Conservation (phyloP, 30 jellyfish, hydroid and myxozoan genomes). For the Morbakka virulenta region DNA sequence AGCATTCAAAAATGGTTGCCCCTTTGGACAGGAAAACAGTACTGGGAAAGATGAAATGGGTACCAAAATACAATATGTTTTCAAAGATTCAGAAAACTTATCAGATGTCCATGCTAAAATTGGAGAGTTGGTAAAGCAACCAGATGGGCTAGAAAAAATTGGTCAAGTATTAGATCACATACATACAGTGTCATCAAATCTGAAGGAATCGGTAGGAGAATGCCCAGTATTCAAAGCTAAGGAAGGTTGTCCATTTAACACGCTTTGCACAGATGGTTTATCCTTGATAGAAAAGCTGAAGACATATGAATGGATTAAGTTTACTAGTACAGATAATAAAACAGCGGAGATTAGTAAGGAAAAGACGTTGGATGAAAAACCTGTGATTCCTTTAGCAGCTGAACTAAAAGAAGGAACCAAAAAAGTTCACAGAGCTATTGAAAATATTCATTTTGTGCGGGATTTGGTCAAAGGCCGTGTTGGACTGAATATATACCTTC, state of each 20-base stretch:
- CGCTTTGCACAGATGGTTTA: conserved; percentile 61
- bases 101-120: conserved; percentile 55
- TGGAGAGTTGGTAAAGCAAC: conserved; percentile 32
- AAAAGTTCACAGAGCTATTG: conserved; percentile 62
- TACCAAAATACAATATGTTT: conserved; percentile 51
- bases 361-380: neutral
- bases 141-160: conserved; percentile 42
- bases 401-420: conserved; percentile 44
- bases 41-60: conserved; percentile 25
- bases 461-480: conserved; percentile 65
- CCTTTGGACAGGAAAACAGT: conserved; percentile 54
- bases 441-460: conserved; percentile 48
- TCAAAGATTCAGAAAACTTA: conserved; percentile 43
- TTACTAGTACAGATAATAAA: neutral
- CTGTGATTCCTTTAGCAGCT: conserved; percentile 13
- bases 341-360: neutral
- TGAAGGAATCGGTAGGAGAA: conserved; percentile 61
- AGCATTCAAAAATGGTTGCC: conserved; percentile 68
- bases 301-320: neutral
- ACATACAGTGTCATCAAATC: conserved; percentile 57
- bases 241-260: conserved; percentile 63
- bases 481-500: conserved; percentile 51
- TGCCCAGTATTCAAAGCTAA: conserved; percentile 66
- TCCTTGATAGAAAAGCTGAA: conserved; percentile 55
- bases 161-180: conserved; percentile 33